Conservation (phyloP, 2,888 invertebrate genomes). For the Amphimallon solstitiale region DNA sequence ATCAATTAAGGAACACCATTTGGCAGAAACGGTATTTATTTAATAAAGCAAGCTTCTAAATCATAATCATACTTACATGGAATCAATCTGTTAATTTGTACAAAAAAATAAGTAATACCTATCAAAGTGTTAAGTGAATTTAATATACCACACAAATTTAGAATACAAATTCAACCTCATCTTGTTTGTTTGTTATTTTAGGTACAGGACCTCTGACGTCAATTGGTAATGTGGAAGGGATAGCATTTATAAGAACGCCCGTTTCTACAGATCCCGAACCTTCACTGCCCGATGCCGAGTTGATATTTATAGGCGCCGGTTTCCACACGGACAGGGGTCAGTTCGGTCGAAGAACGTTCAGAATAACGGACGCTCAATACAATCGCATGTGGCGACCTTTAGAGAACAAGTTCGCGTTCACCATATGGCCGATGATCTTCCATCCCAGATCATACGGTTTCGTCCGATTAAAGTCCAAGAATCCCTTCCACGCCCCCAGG, state of each 20-base stretch:
- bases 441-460: constrained; percentile 78
- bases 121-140: no score
- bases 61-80: no score
- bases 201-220: constrained; percentile 65
- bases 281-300: constrained; percentile 75
- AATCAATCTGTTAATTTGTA: no score
- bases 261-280: constrained; percentile 64
- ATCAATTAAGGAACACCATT: no score
- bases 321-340: constrained; percentile 54
- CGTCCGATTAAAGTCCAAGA: constrained; percentile 73
- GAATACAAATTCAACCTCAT: no score
- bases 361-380: constrained; percentile 68
- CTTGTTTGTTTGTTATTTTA: no score
- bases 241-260: constrained; percentile 70
- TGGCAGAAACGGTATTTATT: no score
- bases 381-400: constrained; percentile 68
- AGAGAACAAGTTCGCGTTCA: constrained; percentile 57
- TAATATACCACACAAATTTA: no score
- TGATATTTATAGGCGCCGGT: constrained; percentile 71
- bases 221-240: constrained; percentile 68
- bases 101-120: no score
- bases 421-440: constrained; percentile 75
- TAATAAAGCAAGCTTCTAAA: no score
- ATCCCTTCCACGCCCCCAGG: constrained; percentile 78
- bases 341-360: constrained; percentile 62